Percentiles rank a stretch among this genome's conserved stretches.
Evolutionary conservation across 1,140 invertebrate species (phyloP).

Genomic region (Drosophila funebris): DNA sequence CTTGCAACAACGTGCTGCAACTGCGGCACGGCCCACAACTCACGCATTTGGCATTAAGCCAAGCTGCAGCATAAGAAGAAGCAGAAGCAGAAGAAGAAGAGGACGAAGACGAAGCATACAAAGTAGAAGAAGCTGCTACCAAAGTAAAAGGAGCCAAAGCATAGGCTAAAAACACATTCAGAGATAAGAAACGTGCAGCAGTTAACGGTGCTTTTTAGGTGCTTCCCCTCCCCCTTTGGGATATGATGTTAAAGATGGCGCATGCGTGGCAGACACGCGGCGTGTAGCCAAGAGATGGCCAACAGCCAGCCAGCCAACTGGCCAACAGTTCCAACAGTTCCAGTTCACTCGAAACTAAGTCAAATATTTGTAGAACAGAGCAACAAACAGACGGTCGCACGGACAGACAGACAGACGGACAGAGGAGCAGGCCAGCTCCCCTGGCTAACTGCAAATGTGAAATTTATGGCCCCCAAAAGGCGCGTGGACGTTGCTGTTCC

Average conservation of each 20-base stretch:
- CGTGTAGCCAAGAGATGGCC: slow-evolving; percentile 30
- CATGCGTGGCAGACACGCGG: slow-evolving; percentile 77
- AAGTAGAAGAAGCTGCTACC: neutral
- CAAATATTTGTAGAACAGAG: slow-evolving; percentile 76
- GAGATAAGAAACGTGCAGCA: slow-evolving; percentile 59
- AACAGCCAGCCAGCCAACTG: neutral
- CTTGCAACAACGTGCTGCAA: slow-evolving; percentile 12
- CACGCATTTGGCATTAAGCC: slow-evolving; percentile 74
- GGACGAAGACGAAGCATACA: neutral
- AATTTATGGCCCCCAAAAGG: slow-evolving; percentile 74
- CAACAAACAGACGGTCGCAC: neutral
- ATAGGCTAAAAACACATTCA: slow-evolving; percentile 37
- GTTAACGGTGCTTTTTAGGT: slow-evolving; percentile 59
- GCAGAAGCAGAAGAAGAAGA: neutral
- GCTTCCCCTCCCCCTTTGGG: slow-evolving; percentile 1
- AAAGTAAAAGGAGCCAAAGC: slow-evolving; percentile 9
- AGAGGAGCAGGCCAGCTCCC: slow-evolving; percentile 22
- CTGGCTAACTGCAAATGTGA: slow-evolving; percentile 65
- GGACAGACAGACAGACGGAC: neutral
- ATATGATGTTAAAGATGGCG: slow-evolving; percentile 45
- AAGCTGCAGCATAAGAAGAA: slow-evolving; percentile 7
- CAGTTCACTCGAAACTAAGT: slow-evolving; percentile 70
- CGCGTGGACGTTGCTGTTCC: slow-evolving; percentile 47
- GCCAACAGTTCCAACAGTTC: neutral
- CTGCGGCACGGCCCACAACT: slow-evolving; percentile 68